Conservation (phyloP, 1,140 invertebrate genomes). For the Drosophila leontia region DNA sequence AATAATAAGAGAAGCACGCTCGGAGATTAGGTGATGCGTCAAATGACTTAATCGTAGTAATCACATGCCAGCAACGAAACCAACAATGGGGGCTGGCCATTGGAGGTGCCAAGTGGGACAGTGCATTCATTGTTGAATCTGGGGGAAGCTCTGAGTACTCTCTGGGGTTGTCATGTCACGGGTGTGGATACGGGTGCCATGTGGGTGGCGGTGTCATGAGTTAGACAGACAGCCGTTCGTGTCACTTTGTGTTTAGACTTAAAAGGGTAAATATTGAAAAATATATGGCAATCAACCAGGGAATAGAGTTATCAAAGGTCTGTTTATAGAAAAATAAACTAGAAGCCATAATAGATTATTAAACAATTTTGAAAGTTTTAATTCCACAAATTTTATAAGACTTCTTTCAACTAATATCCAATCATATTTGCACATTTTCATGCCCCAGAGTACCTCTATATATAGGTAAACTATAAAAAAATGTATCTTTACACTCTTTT, state of each 20-base stretch:
- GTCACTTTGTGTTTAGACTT: constrained; percentile 24
- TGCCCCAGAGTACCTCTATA: not conserved
- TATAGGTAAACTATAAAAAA: constrained; percentile 7
- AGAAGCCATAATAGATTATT: not conserved
- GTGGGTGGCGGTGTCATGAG: constrained; percentile 44
- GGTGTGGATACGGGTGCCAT: constrained; percentile 19
- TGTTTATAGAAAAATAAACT: not conserved
- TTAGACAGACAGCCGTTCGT: constrained; percentile 27
- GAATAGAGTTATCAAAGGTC: not conserved
- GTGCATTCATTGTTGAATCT: constrained; percentile 52
- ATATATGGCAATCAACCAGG: not conserved
- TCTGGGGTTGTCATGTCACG: constrained; percentile 35
- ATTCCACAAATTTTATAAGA: not conserved
- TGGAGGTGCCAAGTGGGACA: constrained; percentile 61
- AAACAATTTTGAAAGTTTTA: not conserved
- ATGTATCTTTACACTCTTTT: constrained; percentile 15
- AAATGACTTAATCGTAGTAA: constrained; percentile 77
- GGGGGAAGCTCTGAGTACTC: constrained; percentile 15
- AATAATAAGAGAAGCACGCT: constrained; percentile 3
- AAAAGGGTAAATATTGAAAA: constrained; percentile 31
- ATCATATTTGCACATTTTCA: not conserved
- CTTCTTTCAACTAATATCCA: not conserved
- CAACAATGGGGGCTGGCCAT: constrained; percentile 55
- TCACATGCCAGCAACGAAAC: constrained; percentile 51
- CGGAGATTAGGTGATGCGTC: constrained; percentile 55